These are phyloP conservation scores for Macaria notata DNA, from an alignment of 2,888 invertebrate genomes.

Conservation along the genomic window DNA sequence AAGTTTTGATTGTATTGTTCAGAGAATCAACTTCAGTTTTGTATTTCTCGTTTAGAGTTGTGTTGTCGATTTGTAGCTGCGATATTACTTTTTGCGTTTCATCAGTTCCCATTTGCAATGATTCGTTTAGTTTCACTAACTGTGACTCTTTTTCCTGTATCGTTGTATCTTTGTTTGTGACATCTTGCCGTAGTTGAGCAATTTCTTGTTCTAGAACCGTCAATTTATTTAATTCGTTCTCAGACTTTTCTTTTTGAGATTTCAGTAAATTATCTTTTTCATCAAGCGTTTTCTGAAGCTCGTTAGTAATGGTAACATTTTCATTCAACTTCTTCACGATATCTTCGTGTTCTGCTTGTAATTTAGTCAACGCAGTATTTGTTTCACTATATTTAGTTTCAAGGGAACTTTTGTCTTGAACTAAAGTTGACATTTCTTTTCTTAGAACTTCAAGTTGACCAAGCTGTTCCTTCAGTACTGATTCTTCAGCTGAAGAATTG, in stretches of 20 bases:
- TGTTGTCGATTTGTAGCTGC: slow-evolving; percentile 60
- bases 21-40: slow-evolving; percentile 65
- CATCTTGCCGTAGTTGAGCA: slow-evolving; percentile 50
- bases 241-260: slow-evolving; percentile 52
- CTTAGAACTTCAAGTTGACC: slow-evolving; percentile 59
- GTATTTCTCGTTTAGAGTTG: slow-evolving; percentile 59
- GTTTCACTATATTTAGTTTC: slow-evolving; percentile 57
- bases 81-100: slow-evolving; percentile 59
- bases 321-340: slow-evolving; percentile 54
- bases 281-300: slow-evolving; percentile 52
- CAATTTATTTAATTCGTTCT: slow-evolving; percentile 52
- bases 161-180: slow-evolving; percentile 48
- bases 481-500: slow-evolving; percentile 69
- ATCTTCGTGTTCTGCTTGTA: slow-evolving; percentile 54
- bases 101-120: slow-evolving; percentile 53
- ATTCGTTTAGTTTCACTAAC: slow-evolving; percentile 53
- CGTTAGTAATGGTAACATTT: slow-evolving; percentile 42
- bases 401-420: slow-evolving; percentile 61
- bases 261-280: slow-evolving; percentile 64
- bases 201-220: slow-evolving; percentile 57
- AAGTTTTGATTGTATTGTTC: slow-evolving; percentile 54
- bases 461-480: slow-evolving; percentile 64
- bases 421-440: slow-evolving; percentile 56
- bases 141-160: slow-evolving; percentile 58
- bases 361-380: slow-evolving; percentile 48